phyloP scores from a whole-genome alignment of 2,113 vertebrate genomes.

The Hypocryptadius cinnamomeus region DNA sequence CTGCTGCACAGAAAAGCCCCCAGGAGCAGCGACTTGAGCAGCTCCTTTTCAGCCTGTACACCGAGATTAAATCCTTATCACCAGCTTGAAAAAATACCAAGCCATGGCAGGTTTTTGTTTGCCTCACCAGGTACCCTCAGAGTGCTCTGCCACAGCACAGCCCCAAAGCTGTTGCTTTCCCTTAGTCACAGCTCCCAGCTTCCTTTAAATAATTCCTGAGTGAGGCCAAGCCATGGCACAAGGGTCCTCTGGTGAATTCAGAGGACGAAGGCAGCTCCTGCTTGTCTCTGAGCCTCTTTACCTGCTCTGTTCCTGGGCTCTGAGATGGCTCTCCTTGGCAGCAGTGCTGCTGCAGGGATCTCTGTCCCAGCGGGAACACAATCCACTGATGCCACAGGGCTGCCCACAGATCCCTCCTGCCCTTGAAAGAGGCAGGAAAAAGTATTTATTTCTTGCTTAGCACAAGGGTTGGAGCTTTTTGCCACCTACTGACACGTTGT shows the following conservation, averaged over 20 bases:
- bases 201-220: not conserved
- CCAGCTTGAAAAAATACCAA: not conserved
- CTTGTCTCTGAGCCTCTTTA: not conserved
- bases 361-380: rapidly evolving
- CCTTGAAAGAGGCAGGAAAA: not conserved
- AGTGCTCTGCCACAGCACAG: rapidly evolving
- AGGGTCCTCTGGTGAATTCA: not conserved
- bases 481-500: slow-evolving; percentile 53
- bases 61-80: not conserved
- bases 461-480: slow-evolving; percentile 47
- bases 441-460: not conserved
- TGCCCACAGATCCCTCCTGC: not conserved
- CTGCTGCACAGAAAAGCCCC: not conserved
- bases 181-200: not conserved
- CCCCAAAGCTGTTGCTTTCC: not conserved
- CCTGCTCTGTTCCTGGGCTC: rapidly evolving
- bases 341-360: not conserved
- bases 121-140: not conserved
- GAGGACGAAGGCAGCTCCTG: not conserved
- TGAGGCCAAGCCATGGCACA: not conserved
- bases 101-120: not conserved
- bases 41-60: not conserved
- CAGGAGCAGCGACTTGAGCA: not conserved
- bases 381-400: not conserved
- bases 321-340: not conserved